Percentiles rank a stretch among this genome's conserved stretches.
phyloP scores from a whole-genome alignment of 2,888 invertebrate genomes.

The Drosophila kuntzei region DNA sequence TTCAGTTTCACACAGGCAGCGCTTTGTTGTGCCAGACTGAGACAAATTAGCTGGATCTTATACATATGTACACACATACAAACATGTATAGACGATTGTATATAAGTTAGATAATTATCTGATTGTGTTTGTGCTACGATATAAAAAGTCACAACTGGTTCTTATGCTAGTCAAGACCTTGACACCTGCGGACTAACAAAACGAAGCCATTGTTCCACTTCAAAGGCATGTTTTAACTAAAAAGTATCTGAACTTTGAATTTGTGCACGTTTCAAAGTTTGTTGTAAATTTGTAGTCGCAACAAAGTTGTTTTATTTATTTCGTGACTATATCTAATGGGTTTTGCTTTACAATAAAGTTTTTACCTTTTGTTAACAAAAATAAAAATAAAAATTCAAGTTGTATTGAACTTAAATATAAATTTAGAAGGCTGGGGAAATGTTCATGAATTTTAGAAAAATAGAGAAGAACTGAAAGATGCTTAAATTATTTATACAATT shows the following conservation, averaged over 20 bases:
- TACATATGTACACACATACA: background rate
- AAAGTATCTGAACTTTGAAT: slow-evolving; percentile 16
- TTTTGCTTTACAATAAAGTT: background rate
- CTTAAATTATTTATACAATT: too few species aligned
- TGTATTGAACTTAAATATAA: too few species aligned
- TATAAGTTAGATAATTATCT: slow-evolving; percentile 24
- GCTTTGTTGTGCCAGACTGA: slow-evolving; percentile 15
- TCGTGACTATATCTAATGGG: slow-evolving; percentile 2
- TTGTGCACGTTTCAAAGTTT: slow-evolving; percentile 6
- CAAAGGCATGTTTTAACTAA: slow-evolving; percentile 16
- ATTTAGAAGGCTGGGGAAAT: too few species aligned
- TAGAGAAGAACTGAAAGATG: too few species aligned
- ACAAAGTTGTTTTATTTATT: slow-evolving; percentile 10
- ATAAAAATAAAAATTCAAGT: background rate
- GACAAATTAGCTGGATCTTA: slow-evolving; percentile 20
- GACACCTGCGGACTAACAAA: slow-evolving; percentile 42
- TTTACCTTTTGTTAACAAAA: background rate
- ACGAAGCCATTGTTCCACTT: slow-evolving; percentile 33
- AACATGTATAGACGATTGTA: background rate
- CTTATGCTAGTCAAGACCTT: slow-evolving; percentile 39
- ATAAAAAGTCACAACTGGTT: slow-evolving; percentile 37
- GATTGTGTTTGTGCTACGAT: slow-evolving; percentile 13
- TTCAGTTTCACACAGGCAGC: slow-evolving; percentile 27
- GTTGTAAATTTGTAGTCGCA: slow-evolving; percentile 4
- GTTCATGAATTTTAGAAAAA: too few species aligned